A percentile compares a stretch with the other conserved stretches of the same genome.
Evolutionary conservation across 2,113 vertebrate genomes (phyloP).

Genomic region (Amia ocellicauda): DNA sequence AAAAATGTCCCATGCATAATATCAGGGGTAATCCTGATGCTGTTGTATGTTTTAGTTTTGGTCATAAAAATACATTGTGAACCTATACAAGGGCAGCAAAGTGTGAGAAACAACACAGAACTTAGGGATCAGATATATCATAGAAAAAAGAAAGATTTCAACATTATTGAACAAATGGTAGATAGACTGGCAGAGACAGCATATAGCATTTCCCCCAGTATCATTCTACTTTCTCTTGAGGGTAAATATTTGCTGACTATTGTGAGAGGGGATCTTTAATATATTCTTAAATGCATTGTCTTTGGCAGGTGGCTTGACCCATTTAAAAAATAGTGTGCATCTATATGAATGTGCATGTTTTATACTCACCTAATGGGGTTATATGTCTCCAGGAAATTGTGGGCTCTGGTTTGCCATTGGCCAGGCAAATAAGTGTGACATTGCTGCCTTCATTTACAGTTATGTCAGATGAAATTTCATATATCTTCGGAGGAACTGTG

Average conservation of each 20-base stretch:
- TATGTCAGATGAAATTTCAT: slow-evolving; percentile 85
- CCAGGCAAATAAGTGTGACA: slow-evolving; percentile 88
- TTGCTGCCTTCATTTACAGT: slow-evolving; percentile 94
- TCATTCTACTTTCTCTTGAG: neutral
- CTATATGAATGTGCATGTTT: neutral
- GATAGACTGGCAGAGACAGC: too few species aligned
- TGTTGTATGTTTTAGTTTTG: too few species aligned
- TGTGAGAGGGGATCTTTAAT: neutral
- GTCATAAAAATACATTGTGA: too few species aligned
- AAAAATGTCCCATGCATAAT: too few species aligned
- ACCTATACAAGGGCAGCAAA: too few species aligned
- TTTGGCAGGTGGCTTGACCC: neutral
- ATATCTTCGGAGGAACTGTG: slow-evolving; percentile 95
- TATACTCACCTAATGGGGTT: slow-evolving; percentile 85
- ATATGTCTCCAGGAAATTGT: slow-evolving; percentile 96
- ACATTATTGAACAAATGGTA: too few species aligned
- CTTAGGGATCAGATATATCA: too few species aligned
- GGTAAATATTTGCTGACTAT: neutral
- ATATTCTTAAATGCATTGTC: neutral
- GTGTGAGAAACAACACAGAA: too few species aligned
- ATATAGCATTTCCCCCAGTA: too few species aligned
- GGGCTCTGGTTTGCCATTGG: slow-evolving; percentile 93
- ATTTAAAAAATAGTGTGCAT: neutral
- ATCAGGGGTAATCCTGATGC: too few species aligned
- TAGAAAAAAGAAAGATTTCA: too few species aligned